Conservation (phyloP, 1,140 invertebrate genomes). For the Hyphantria cunea region DNA sequence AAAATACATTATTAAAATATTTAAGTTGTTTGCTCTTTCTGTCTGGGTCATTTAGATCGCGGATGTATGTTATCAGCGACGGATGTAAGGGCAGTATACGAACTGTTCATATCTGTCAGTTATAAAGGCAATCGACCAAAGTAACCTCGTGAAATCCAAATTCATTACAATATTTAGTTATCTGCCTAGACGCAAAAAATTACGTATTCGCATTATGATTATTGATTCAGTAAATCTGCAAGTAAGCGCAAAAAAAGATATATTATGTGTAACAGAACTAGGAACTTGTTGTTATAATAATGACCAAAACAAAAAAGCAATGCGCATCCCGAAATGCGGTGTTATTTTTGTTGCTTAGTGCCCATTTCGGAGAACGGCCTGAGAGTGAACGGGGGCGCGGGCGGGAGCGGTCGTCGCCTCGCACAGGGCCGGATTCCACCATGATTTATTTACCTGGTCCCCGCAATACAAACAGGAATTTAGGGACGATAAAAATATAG, state of each 20-base stretch:
- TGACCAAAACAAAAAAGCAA: slow-evolving; percentile 70
- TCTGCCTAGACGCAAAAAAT: too few species aligned
- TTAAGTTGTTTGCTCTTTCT: slow-evolving; percentile 2
- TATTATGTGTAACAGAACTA: slow-evolving; percentile 11
- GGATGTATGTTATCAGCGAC: slow-evolving; percentile 56
- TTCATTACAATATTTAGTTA: not conserved
- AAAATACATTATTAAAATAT: too few species aligned
- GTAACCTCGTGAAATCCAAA: not conserved
- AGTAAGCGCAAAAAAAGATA: too few species aligned
- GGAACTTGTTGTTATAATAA: slow-evolving; percentile 48
- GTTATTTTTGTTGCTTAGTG: slow-evolving; percentile 77
- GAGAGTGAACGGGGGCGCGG: slow-evolving; percentile 57
- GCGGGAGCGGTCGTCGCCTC: slow-evolving; percentile 73
- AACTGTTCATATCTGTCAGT: slow-evolving; percentile 24
- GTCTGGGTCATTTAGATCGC: slow-evolving; percentile 41
- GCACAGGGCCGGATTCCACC: slow-evolving; percentile 54
- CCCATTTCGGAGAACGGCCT: slow-evolving; percentile 73
- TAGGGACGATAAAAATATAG: too few species aligned
- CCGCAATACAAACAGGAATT: too few species aligned
- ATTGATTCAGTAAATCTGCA: too few species aligned
- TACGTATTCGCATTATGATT: too few species aligned
- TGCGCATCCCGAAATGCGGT: slow-evolving; percentile 67
- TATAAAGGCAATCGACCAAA: slow-evolving; percentile 18
- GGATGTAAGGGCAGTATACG: slow-evolving; percentile 71
- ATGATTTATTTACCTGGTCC: not conserved